Evolutionary conservation across 2,113 vertebrate species (phyloP), one percentile per base, ranked within the genome.

Genomic region (Cyrtonyx montezumae): DNA sequence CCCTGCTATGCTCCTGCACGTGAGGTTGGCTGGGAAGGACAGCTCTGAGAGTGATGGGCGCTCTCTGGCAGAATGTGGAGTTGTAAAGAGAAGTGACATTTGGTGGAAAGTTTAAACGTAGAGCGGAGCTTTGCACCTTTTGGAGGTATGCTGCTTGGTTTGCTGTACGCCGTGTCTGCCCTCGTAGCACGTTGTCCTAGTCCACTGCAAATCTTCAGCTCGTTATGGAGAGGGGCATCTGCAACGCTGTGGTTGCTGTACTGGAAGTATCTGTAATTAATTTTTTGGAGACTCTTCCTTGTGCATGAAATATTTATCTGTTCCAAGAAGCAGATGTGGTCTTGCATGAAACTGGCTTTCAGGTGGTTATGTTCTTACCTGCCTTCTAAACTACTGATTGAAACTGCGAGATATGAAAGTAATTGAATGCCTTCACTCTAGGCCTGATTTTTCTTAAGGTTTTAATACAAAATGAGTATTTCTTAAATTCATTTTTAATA

Each of bases 1-100:
- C 20, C 68, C 28, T 68, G 8, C 28, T 21, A 2, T 1, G 3
- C 25, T 80, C 19, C 23, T 59, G n/a, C 0, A 1, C 13, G 3
- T 43, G 2, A 8, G 7, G 2, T 75, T 73, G 61, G 3, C 42
- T 32, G 48, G 28, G 49, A 55, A 61, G 59, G 46, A 32, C 62
- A 30, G 23, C 19, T 73, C 55, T 0, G 3, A 30, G 32, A 49
- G 42, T 5, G 13, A 9, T 45, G 43, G 63, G 11, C 87, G 58
- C 6, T 56, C 34, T 59, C 56, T 37, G 45, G 21, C 67, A 55
- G 32, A 17, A 45, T 26, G 10, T 43, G 71, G 48, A 25, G 34
- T 80, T 43, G 20, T 23, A 8, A 51, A 14, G 6, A 8, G 30
- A 76, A 65, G 30, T 43, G 32, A 16, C 65, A 10, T 79, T 53